Conservation (phyloP, 2,113 vertebrate genomes). For the Peromyscus californicus region DNA sequence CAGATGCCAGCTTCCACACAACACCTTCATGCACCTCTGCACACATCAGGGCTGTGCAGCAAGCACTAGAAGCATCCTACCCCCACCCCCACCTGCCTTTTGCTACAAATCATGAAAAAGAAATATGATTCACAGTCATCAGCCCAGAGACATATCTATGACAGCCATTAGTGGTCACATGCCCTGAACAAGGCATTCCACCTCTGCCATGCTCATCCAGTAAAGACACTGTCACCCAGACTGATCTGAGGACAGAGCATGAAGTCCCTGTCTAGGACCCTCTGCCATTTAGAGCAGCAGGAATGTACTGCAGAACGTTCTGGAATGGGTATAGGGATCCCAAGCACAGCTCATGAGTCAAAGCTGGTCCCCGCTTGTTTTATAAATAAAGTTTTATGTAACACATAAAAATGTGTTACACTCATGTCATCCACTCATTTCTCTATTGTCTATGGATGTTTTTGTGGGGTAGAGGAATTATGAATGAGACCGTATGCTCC, state of each 20-base stretch:
- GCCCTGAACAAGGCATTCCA: neutral
- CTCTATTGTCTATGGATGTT: neutral
- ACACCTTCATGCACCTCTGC: neutral
- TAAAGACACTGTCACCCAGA: neutral
- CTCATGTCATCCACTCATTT: neutral
- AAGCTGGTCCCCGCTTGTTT: neutral
- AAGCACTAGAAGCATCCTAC: neutral
- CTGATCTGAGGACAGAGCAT: neutral
- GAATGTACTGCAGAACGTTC: neutral
- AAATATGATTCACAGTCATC: neutral
- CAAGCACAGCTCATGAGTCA: neutral
- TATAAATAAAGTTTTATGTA: conserved; percentile 33
- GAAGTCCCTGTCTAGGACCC: neutral
- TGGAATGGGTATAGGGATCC: neutral
- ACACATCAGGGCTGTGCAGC: neutral
- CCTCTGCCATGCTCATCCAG: neutral
- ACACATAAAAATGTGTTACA: too few species aligned
- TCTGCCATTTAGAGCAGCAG: neutral
- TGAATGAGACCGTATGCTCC: neutral
- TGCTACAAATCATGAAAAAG: conserved; percentile 21
- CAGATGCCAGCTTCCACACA: neutral
- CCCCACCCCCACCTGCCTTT: neutral
- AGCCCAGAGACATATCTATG: neutral
- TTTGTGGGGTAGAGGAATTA: neutral
- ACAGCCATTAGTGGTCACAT: neutral